Evolutionary conservation across 2,888 invertebrate genomes (phyloP).

Genomic region (Iselma pallidipennis): DNA sequence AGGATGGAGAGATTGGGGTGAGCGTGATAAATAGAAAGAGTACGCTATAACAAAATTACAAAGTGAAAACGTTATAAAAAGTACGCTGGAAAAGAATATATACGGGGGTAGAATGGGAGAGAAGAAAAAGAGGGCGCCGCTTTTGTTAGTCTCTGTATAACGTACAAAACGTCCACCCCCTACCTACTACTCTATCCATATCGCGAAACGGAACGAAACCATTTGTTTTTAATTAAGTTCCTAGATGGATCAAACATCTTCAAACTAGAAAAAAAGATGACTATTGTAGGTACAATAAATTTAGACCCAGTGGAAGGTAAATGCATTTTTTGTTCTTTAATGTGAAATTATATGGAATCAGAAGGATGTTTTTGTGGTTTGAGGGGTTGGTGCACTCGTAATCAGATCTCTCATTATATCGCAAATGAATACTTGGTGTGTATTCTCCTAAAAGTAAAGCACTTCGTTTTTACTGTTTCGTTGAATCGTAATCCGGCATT

Average conservation of each 20-base stretch:
- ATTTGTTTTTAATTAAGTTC: neutral
- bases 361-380: too few species aligned
- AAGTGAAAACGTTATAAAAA: slow-evolving; percentile 5
- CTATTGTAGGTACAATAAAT: neutral
- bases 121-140: neutral
- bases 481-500: too few species aligned
- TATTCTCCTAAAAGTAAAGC: too few species aligned
- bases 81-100: slow-evolving; percentile 10
- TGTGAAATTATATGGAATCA: too few species aligned
- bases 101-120: slow-evolving; percentile 7
- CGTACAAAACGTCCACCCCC: neutral
- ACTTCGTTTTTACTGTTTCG: too few species aligned
- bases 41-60: slow-evolving; percentile 15
- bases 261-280: neutral
- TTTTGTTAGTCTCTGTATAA: neutral
- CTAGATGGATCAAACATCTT: neutral
- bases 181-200: neutral
- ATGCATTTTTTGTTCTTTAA: too few species aligned
- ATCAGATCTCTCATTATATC: too few species aligned
- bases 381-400: too few species aligned
- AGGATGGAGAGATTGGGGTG: neutral
- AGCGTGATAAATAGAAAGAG: neutral
- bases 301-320: too few species aligned
- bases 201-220: neutral
- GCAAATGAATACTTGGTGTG: too few species aligned